Evolutionary conservation across 2,888 invertebrate genomes (phyloP), one percentile per base, ranked within the genome.

Genomic region (Xylocampa areola): DNA sequence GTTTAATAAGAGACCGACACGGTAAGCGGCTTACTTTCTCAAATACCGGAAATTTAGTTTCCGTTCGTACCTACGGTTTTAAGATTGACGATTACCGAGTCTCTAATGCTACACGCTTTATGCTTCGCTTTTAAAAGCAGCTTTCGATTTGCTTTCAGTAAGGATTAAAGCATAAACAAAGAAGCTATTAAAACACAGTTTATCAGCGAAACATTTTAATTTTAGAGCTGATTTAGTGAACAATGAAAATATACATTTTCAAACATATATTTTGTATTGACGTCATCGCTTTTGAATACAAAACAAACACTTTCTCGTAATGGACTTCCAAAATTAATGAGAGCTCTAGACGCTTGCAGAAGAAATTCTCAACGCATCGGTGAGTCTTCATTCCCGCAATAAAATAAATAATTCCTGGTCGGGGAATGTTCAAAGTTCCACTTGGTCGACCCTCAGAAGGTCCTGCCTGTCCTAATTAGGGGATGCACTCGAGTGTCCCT

Each of bases 11-110:
- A 75, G 78, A 62, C 66, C 70, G 68, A 63, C 75, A 73, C 73
- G 68, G 80, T 88, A 88, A 88, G 88, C 86, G 80, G 88, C 88
- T 88, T 88, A 88, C 81, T 71, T 73, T 76, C 76, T 73, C 68
- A 73, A 79, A 83, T 78, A 77, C 82, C 79, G 80, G 81, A 84
- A 84, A 84, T 84, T 85, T 86, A 79, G 84, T 83, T 81, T 73
- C 72, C 54, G 41, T 44, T 27, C 60, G 55, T 67, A 74, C 66
- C 70, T 70, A 65, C 70, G 68, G 70, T 63, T 81, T 77, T 80
- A 76, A 80, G 76, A 80, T 80, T 73, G 76, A 40, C 74, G 79
- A 79, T 79, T 75, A 73, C 55, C 29, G 49, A 39, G 68, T 59
- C 71, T 68, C 48, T 54, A 61, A 66, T 55, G 27, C 60, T 40